Base-by-base conservation (phyloP, 2,888 invertebrate genomes). In the Tortricodes alternella region DNA sequence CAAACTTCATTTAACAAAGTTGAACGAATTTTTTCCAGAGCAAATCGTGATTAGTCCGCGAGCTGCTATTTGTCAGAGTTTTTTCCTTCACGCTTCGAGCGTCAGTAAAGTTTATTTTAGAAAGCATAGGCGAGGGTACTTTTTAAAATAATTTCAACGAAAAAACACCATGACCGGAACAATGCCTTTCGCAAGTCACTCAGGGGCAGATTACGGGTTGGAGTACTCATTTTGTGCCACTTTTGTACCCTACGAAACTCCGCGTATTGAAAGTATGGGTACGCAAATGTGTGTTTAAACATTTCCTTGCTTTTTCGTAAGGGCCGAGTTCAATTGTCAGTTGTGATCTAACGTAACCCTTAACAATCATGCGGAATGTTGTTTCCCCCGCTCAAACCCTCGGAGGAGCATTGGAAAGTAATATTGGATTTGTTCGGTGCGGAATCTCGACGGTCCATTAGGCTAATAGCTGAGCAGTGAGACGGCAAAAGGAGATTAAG, bases 401-500 rank as follows among this genome's bases (percentile, higher is more conserved):
- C 63, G 65, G 64, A 62, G 64, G 60, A 70, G 49, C 43, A 35
- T 19, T 53, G 37, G 23, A 18, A 43, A 53, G 67, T 65, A 73
- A 70, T 74, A 79, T 79, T 78, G 75, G 75, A 77, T 73, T 73
- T 67, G 72, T 75, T 73, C 70, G 71, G 66, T 70, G 66, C 62
- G 64, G 66, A 71, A 71, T 69, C 74, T 70, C 73, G 63, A 53
- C 72, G 77, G 71, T 80, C 84, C 87, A 86, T 87, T 87, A 86
- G 78, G 75, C 79, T 85, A 85, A 85, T 86, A 82, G 78, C 75
- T 67, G 74, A 72, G 70, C 83, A 82, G 80, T 86, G 85, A 86
- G 78, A 80, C 77, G 81, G 83, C 80, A 76, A 78, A 83, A 81
- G 75, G 76, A 83, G 83, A 85, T 87, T 85, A 85, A 80, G 76